Percentiles rank a stretch among this genome's conserved stretches.
Evolutionary conservation across 1,140 invertebrate species (phyloP).

Genomic region (Spodoptera litura): DNA sequence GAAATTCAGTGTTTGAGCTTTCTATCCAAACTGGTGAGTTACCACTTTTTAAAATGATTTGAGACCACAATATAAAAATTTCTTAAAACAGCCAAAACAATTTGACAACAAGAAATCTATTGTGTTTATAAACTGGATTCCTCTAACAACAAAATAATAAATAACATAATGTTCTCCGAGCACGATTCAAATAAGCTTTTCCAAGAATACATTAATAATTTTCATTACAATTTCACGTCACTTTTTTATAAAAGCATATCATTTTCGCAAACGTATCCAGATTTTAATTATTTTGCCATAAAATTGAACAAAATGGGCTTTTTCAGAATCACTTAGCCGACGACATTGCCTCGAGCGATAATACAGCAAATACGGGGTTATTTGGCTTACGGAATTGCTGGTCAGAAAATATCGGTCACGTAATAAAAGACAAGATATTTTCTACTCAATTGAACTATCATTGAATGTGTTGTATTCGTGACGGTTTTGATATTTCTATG

Average conservation of each 20-base stretch:
- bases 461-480: background rate
- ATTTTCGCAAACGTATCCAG: slow-evolving; percentile 8
- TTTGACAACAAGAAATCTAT: too few relatives aligned
- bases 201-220: background rate
- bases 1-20: too few relatives aligned
- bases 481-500: background rate
- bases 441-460: slow-evolving; percentile 28
- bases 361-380: slow-evolving; percentile 37
- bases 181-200: background rate
- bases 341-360: slow-evolving; percentile 35
- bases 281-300: slow-evolving; percentile 30
- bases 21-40: too few relatives aligned
- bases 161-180: background rate
- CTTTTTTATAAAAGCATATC: background rate
- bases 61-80: too few relatives aligned
- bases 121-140: too few relatives aligned
- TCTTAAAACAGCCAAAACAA: too few relatives aligned
- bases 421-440: slow-evolving; percentile 66
- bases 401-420: slow-evolving; percentile 30
- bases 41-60: too few relatives aligned
- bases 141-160: too few relatives aligned
- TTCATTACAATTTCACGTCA: background rate
- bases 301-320: slow-evolving; percentile 33
- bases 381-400: slow-evolving; percentile 41
- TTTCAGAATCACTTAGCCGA: slow-evolving; percentile 30